Evolutionary conservation across 2,797 vertebrate genomes (phyloP).

Genomic region (Martes flavigula): DNA sequence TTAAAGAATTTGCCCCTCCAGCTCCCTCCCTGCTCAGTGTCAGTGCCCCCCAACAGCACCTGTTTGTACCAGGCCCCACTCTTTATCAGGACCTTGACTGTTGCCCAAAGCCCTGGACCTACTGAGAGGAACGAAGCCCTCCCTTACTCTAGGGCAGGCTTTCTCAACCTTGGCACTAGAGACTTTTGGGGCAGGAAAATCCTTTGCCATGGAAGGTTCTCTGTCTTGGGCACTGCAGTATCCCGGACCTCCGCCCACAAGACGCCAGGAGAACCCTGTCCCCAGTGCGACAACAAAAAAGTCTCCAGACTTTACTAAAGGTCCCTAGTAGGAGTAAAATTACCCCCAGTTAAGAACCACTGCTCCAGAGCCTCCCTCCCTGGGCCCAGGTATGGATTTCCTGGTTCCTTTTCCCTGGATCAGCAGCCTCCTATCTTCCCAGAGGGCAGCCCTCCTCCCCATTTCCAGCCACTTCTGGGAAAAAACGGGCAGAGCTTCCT

Average conservation of each 20-base stretch:
- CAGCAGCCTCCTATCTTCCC: not conserved
- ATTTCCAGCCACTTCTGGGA: not conserved
- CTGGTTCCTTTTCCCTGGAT: too few species aligned
- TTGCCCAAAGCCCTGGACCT: not conserved
- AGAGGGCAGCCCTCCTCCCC: not conserved
- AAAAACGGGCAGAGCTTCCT: not conserved
- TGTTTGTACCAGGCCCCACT: not conserved
- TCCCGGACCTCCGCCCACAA: not conserved
- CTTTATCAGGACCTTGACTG: not conserved
- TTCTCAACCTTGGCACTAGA: rapidly evolving
- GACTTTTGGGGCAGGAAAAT: rapidly evolving
- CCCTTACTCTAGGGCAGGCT: not conserved
- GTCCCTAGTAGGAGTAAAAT: not conserved
- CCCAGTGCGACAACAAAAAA: not conserved
- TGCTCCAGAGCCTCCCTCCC: too few species aligned
- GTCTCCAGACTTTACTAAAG: not conserved
- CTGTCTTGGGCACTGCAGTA: not conserved
- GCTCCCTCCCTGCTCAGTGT: not conserved
- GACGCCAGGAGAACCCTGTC: not conserved
- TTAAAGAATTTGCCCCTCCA: not conserved
- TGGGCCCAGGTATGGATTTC: not conserved
- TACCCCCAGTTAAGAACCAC: not conserved
- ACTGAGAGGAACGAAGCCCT: not conserved
- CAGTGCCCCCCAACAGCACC: not conserved
- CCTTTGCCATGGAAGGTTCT: not conserved